phyloP scores from a whole-genome alignment of 1,140 invertebrate genomes.

The Mylabris phalerata region DNA sequence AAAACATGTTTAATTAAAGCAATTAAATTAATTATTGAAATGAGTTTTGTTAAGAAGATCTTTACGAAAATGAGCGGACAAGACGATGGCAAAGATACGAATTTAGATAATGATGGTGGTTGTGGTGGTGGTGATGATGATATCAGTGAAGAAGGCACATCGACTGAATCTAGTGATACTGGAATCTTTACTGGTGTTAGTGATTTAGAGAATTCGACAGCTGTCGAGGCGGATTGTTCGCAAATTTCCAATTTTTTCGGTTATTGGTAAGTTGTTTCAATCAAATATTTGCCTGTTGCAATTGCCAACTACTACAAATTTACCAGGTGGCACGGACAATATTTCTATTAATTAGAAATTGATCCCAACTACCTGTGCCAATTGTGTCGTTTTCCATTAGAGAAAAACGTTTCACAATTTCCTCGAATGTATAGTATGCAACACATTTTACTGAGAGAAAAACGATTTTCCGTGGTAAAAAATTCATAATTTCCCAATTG shows the following conservation, averaged over 20 bases:
- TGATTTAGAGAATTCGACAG: conserved; percentile 27
- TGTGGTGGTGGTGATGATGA: conserved; percentile 31
- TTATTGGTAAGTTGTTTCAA: conserved; percentile 33
- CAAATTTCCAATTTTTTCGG: conserved; percentile 40
- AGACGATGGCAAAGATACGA: conserved; percentile 16
- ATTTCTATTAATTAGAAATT: too few relatives aligned
- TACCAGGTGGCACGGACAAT: too few relatives aligned
- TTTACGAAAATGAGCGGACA: conserved; percentile 28
- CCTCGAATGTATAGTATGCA: too few relatives aligned
- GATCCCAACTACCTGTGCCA: too few relatives aligned
- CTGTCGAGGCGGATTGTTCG: conserved; percentile 35
- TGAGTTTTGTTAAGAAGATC: conserved; percentile 38
- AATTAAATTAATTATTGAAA: conserved; percentile 13
- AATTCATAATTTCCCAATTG: too few relatives aligned
- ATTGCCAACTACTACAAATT: too few relatives aligned
- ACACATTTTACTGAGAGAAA: too few relatives aligned
- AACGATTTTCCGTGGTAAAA: too few relatives aligned
- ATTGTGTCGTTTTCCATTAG: too few relatives aligned
- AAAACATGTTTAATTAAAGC: not conserved
- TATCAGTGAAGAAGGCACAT: conserved; percentile 31
- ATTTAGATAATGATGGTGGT: conserved; percentile 21
- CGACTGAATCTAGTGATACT: conserved; percentile 33
- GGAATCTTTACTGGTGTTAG: conserved; percentile 33
- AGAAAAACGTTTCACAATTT: too few relatives aligned
- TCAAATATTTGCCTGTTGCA: too few relatives aligned